Conservation (phyloP, 2,888 invertebrate species). For the Meliscaeva auricollis region DNA sequence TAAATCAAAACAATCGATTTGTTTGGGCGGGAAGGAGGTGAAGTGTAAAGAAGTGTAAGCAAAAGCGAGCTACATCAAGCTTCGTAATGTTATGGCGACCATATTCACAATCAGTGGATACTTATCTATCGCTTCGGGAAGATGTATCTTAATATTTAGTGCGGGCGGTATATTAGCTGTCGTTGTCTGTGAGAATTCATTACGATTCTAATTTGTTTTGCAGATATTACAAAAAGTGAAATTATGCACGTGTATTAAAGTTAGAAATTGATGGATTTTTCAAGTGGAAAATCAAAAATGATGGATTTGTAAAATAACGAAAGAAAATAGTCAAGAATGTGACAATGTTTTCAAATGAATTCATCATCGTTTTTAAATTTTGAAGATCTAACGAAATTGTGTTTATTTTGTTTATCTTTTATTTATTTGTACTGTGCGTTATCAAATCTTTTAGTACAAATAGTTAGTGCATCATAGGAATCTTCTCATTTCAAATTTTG, state of each 20-base stretch:
- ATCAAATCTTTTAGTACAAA: slow-evolving; percentile 26
- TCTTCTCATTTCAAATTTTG: neutral
- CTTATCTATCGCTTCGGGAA: slow-evolving; percentile 58
- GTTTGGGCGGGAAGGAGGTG: neutral
- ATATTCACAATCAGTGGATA: slow-evolving; percentile 59
- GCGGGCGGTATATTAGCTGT: neutral
- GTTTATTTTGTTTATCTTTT: neutral
- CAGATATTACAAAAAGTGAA: neutral
- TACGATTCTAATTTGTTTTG: neutral
- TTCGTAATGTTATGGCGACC: slow-evolving; percentile 16
- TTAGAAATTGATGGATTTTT: no score
- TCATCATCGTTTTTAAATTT: neutral
- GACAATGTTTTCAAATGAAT: neutral
- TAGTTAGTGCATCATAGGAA: neutral
- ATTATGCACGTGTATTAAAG: no score
- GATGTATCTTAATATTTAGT: slow-evolving; percentile 46
- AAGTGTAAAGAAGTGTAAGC: neutral
- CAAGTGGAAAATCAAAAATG: no score
- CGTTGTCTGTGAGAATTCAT: neutral
- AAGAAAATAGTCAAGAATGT: neutral
- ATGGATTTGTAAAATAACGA: neutral
- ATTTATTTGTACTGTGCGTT: slow-evolving; percentile 8
- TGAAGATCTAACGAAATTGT: slow-evolving; percentile 6
- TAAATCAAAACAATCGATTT: slow-evolving; percentile 61
- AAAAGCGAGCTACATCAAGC: slow-evolving; percentile 11